phyloP scores from a whole-genome alignment of 1,140 invertebrate genomes.

The Diabrotica virgifera region DNA sequence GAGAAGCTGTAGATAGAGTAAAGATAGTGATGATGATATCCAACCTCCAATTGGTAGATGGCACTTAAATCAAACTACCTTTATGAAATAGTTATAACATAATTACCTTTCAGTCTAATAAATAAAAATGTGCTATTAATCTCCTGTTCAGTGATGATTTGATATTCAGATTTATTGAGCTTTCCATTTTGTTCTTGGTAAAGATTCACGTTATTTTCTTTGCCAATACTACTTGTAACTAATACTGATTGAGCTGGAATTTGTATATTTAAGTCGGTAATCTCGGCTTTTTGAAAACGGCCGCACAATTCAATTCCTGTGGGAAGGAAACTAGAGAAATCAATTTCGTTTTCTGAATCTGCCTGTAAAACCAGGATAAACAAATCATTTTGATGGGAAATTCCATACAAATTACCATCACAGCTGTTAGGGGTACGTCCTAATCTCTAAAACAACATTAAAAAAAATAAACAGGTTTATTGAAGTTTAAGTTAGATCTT shows the following conservation, averaged over 20 bases:
- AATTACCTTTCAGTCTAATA: slow-evolving; percentile 58
- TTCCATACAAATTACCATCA: slow-evolving; percentile 69
- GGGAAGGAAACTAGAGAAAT: slow-evolving; percentile 60
- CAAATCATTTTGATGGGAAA: slow-evolving; percentile 67
- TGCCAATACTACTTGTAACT: slow-evolving; percentile 62
- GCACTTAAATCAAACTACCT: too few relatives aligned
- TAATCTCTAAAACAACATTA: slow-evolving; percentile 53
- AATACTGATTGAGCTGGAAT: slow-evolving; percentile 26
- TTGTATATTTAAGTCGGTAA: slow-evolving; percentile 5
- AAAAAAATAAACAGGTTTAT: neutral
- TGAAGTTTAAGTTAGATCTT: neutral
- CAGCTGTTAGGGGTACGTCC: slow-evolving; percentile 54
- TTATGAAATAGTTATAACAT: slow-evolving; percentile 53
- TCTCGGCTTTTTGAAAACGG: slow-evolving; percentile 27
- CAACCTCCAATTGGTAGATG: too few relatives aligned
- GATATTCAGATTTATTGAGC: slow-evolving; percentile 54
- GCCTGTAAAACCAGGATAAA: slow-evolving; percentile 64
- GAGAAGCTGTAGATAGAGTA: too few relatives aligned
- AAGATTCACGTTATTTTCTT: slow-evolving; percentile 64
- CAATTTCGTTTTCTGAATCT: slow-evolving; percentile 56
- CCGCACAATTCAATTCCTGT: slow-evolving; percentile 73
- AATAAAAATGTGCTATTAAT: slow-evolving; percentile 66
- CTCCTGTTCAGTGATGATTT: slow-evolving; percentile 54
- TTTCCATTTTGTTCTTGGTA: slow-evolving; percentile 70
- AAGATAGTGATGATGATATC: too few relatives aligned